Evolutionary conservation across 2,113 vertebrate species (phyloP).

Genomic region (Rhodinocichla rosea): DNA sequence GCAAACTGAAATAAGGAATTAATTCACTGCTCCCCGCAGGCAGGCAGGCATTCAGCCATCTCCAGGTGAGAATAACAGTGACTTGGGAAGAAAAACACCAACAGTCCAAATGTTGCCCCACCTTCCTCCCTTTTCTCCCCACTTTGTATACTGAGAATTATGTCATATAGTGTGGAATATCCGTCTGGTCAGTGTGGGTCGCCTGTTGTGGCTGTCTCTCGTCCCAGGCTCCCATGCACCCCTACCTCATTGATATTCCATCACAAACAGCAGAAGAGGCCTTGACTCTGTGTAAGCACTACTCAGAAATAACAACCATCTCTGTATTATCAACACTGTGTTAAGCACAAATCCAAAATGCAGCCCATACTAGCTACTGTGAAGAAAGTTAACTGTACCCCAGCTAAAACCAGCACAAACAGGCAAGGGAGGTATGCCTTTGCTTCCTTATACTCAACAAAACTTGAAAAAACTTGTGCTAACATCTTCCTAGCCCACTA

Average conservation of each 20-base stretch:
- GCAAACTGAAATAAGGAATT: not conserved
- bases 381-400: not conserved
- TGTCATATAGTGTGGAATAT: not conserved
- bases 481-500: not conserved
- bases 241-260: fast-evolving
- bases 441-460: not conserved
- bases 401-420: not conserved
- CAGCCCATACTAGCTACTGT: not conserved
- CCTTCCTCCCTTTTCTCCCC: not conserved
- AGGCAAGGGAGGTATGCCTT: fast-evolving
- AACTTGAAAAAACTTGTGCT: not conserved
- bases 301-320: not conserved
- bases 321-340: not conserved
- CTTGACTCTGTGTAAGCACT: not conserved
- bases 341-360: not conserved
- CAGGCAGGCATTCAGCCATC: not conserved
- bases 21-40: not conserved
- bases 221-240: not conserved
- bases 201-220: not conserved
- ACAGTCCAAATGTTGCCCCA: not conserved
- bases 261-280: not conserved
- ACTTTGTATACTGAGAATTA: not conserved
- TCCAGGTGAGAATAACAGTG: fast-evolving
- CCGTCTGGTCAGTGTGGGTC: not conserved
- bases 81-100: not conserved